A percentile compares a stretch with the other conserved stretches of the same genome.
Evolutionary conservation across 2,113 vertebrate species (phyloP).

Genomic region (Grammomys dolichurus): DNA sequence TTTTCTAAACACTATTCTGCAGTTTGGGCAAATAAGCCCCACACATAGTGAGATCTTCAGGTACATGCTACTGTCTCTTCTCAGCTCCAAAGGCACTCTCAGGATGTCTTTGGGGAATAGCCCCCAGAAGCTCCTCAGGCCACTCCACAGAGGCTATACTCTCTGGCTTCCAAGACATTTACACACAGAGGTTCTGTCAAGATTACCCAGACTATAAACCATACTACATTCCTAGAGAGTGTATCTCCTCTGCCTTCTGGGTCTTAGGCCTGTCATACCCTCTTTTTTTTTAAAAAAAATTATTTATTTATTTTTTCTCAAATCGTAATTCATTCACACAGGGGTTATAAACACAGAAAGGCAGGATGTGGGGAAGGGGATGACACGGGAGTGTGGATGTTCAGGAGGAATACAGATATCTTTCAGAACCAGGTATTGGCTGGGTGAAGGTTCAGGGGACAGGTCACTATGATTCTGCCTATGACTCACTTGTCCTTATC

Average conservation of each 20-base stretch:
- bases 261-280: fast-evolving
- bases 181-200: background rate
- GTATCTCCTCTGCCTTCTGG: background rate
- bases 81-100: background rate
- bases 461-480: too few relatives aligned
- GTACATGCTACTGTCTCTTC: background rate
- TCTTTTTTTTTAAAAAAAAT: too few relatives aligned
- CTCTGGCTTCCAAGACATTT: background rate
- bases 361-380: too few relatives aligned
- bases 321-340: too few relatives aligned
- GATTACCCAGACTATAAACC: background rate
- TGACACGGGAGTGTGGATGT: too few relatives aligned
- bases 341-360: too few relatives aligned
- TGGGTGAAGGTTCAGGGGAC: too few relatives aligned
- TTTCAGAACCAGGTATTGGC: too few relatives aligned
- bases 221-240: background rate
- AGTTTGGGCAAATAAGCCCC: background rate
- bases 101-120: background rate
- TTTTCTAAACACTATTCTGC: background rate
- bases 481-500: too few relatives aligned
- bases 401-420: too few relatives aligned
- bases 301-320: too few relatives aligned
- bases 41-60: background rate
- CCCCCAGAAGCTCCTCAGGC: background rate
- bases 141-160: background rate